Base-by-base conservation (phyloP, 2,797 vertebrate species). In the Pangasius mekongensis region DNA sequence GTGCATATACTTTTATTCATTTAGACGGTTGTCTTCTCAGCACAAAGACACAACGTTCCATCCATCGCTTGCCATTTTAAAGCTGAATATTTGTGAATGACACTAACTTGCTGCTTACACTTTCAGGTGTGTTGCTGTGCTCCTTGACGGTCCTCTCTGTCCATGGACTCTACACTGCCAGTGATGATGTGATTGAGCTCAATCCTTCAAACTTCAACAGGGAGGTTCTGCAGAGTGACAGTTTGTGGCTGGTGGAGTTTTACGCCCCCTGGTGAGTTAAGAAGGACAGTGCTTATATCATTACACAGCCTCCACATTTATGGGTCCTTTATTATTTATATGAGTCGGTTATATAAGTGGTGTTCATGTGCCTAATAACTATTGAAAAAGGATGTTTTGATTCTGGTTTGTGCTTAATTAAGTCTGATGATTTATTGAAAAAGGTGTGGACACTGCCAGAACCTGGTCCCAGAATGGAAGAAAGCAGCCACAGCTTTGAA, bases 371-470 rank as follows among this genome's bases (percentile, higher is more conserved):
- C 39, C 2, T 47, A 60, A 22, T n/a, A 49, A 6, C 1, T 11
- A 9, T 47, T 78, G n/a, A 39, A 73, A 20, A 73, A 13, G 33
- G 27, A 24, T 83, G 39, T 43, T 39, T 2, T 18, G 14, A n/a
- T 27, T n/a, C 16, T 58, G 27, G 3, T 20, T 47, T 67, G 36
- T 39, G 24, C 3, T 52, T 54, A 10, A 82, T 60, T 60, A 60
- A 24, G 74, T 87, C 43, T 77, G n/a, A 3, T 86, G 7, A 22
- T 90, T 87, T 91, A 7, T 91, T 73, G 5, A 18, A 39, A 6
- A 90, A 99, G 98, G 98, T 99, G 98, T 94, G 98, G 98, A 58
- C 98, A 99, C 92, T 99, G 99, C 93, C 96, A 97, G 69, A 96
- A 87, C 86, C 92, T 99, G 62, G 96, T 96, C 36, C 95, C 98